phyloP scores from a whole-genome alignment of 2,797 vertebrate genomes.

The Eospalax fontanierii region DNA sequence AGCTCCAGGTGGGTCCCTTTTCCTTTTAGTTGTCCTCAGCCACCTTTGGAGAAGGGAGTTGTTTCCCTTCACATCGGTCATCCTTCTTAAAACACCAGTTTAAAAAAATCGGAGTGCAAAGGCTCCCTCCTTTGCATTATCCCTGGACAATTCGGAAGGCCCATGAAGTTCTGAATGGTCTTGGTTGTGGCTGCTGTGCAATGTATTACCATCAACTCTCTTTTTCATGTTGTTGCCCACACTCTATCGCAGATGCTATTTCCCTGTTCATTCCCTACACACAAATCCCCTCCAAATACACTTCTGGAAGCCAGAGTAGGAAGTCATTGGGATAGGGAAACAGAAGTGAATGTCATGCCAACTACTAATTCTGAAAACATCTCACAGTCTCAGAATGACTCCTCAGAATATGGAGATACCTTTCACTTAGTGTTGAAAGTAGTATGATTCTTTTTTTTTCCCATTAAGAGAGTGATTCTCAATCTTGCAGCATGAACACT shows the following conservation, averaged over 20 bases:
- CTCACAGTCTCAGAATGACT: background rate
- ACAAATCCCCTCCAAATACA: background rate
- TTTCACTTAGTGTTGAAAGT: constrained; percentile 13
- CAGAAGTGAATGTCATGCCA: background rate
- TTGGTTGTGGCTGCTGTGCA: background rate
- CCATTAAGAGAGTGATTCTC: background rate
- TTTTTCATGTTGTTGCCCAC: background rate
- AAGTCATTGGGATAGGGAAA: background rate
- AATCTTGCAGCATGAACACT: background rate
- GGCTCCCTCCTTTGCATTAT: background rate
- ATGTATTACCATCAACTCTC: fast-evolving
- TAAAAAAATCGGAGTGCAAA: background rate
- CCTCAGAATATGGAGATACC: background rate
- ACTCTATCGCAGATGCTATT: background rate
- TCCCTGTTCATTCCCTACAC: background rate
- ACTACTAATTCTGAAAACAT: constrained; percentile 15
- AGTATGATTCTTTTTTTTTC: background rate
- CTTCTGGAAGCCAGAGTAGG: background rate
- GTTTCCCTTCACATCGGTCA: background rate
- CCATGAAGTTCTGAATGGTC: background rate
- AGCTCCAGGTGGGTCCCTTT: background rate
- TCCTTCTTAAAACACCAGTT: background rate
- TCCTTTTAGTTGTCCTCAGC: background rate
- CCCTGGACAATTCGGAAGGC: background rate
- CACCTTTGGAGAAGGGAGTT: background rate